Evolutionary conservation across 2,888 invertebrate species (phyloP), one percentile per base, ranked within the genome.

Genomic region (Theretra japonica): DNA sequence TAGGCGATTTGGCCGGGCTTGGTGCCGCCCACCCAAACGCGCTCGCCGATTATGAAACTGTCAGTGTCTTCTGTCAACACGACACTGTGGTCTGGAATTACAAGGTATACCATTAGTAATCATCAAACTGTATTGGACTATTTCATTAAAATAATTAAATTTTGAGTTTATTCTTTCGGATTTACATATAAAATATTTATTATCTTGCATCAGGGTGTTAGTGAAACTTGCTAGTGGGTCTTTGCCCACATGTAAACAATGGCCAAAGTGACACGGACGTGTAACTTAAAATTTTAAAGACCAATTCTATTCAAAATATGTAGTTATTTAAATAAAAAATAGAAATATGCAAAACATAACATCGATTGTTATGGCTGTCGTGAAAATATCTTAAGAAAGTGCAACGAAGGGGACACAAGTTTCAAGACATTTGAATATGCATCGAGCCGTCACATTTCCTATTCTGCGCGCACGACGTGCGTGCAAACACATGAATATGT

Each of bases 31-130:
- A 99, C 98, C 97, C 97, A 99, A 78, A 99, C 98, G 76, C 97
- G 95, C 87, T 99, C 98, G 41, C 99, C 99, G 85, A 99, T 98
- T 84, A 98, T 98, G 90, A 98, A 99, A 93, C 98, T 98, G 94
- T 99, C 99, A 50, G 98, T 98, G 90, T 98, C 98, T 89, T 97
- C 97, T 25, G 97, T 97, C 87, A 98, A 94, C 81, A 98, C 95
- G 76, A 97, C 96, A 90, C 97, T 97, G 90, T 97, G 97, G 95
- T 98, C 98, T 98, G 95, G 78, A 94, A 94, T 83, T 77, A 72
- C 72, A 77, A 71, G 25, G 57, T 33, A n/a, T 8, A 21, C 2
- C 2, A 60, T 41, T 62, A 21, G 5, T 25, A 48, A 23, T 48
- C 17, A 6, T 11, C 11, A 23, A 53, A 6, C n/a, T 53, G 53